Evolutionary conservation across 2,797 vertebrate species (phyloP), one percentile per base, ranked within the genome.

Genomic region (Nannoperca australis): DNA sequence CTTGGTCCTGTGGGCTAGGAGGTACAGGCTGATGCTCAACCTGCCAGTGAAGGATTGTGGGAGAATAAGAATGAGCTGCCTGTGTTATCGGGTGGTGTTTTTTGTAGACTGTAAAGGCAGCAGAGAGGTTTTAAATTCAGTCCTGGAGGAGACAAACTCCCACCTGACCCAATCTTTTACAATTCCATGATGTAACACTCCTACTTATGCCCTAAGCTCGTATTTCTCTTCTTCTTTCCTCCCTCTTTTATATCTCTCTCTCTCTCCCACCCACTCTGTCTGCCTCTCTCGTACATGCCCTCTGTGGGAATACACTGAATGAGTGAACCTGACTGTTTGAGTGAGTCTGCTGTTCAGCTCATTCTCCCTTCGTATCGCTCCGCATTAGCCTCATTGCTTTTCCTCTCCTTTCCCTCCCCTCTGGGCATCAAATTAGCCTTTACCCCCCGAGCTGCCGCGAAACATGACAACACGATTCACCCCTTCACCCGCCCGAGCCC

Each of bases 391-490:
- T 88, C 77, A 68, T 54, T 66, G 82, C 75, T 22, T 84, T 79
- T 58, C n/a, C 61, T 50, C 70, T 67, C 22, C 44, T 11, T 24
- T 55, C 36, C 34, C 71, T 67, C 54, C 67, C 76, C 73, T 45
- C 36, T 24, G 67, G 74, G 64, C 5, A 0, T 70, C 66, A 83
- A 89, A 91, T 92, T 88, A 92, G 83, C 85, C 88, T 86, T 73
- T 83, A 66, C 45, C 74, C 66, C 73, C 30, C 11, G 12, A 81
- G 77, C 78, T 64, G 67, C 78, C 64, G 62, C 2, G 15, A 76
- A 86, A 81, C 86, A 89, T 70, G 77, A 89, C 91, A 84, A 80
- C 84, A 86, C 47, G 18, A 69, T 63, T 82, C 88, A 84, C 87
- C 83, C 73, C 42, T 76, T 83, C 73, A 71, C 83, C 79, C 27